Percentiles rank a stretch among this genome's conserved stretches.
Conservation (phyloP, 2,113 vertebrate species). For the Eudorcas thomsonii region DNA sequence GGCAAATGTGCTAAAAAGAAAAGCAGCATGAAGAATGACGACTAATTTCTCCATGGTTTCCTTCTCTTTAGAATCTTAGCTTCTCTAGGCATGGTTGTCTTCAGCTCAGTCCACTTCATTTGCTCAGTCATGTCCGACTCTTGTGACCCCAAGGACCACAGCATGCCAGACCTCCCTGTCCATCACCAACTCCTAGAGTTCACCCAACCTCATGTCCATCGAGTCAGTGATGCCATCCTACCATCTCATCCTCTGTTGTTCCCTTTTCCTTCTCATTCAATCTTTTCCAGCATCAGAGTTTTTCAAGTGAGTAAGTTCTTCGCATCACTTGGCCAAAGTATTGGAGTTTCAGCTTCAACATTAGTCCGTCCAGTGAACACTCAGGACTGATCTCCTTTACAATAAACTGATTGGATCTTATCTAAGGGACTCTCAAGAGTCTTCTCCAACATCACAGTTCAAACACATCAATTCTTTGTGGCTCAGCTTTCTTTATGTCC, state of each 20-base stretch:
- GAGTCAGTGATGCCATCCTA: background rate
- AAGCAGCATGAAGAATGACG: background rate
- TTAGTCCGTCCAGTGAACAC: background rate
- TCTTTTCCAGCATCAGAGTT: background rate
- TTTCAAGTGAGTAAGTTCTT: background rate
- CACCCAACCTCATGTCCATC: background rate
- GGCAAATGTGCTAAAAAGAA: background rate
- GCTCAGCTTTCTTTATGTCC: background rate
- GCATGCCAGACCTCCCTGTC: background rate
- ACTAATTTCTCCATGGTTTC: background rate
- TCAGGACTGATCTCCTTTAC: background rate
- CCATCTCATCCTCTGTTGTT: background rate
- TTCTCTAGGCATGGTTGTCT: background rate
- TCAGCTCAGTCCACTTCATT: background rate
- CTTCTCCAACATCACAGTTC: background rate
- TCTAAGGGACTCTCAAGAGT: background rate
- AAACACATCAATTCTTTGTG: background rate
- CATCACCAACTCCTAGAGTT: background rate
- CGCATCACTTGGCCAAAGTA: accelerated
- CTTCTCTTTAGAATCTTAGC: background rate
- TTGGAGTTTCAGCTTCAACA: background rate
- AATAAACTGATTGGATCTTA: background rate
- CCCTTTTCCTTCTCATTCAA: background rate
- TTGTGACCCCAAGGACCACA: background rate
- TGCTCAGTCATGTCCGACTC: accelerated